These are phyloP conservation scores for Neomicropteryx cornuta DNA, from an alignment of 1,140 invertebrate species.

Conservation along the genomic window DNA sequence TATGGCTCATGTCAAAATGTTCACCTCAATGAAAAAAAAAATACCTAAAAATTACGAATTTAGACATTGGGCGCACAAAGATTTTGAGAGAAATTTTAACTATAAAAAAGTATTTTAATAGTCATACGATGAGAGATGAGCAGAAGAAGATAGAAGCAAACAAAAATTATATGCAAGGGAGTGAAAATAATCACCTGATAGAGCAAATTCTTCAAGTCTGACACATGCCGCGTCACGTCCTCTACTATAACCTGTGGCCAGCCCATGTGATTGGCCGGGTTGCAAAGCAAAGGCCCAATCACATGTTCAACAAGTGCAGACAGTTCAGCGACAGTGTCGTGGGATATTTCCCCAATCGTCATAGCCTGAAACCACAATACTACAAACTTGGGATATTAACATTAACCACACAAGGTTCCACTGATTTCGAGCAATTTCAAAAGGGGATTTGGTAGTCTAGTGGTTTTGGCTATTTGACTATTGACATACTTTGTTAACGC, in stretches of 20 bases:
- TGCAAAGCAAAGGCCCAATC: conserved; percentile 60
- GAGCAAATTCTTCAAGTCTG: conserved; percentile 61
- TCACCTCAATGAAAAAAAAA: no score
- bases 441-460: no score
- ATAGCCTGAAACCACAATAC: conserved; percentile 27
- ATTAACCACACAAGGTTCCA: not conserved
- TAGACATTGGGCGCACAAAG: no score
- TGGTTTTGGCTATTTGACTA: no score
- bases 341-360: conserved; percentile 70
- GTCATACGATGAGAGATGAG: no score
- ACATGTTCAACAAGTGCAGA: conserved; percentile 70
- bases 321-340: conserved; percentile 67
- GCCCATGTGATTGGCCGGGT: conserved; percentile 52
- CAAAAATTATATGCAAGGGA: no score
- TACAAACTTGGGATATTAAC: not conserved
- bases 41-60: no score
- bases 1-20: no score
- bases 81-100: no score
- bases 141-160: no score
- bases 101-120: no score
- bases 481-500: not conserved
- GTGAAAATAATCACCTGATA: conserved; percentile 65
- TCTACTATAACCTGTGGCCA: conserved; percentile 67
- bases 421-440: not conserved
- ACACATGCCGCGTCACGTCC: conserved; percentile 65